These are phyloP conservation scores for Caligus rogercresseyi DNA, from an alignment of 1,140 invertebrate species.

Conservation along the genomic window DNA sequence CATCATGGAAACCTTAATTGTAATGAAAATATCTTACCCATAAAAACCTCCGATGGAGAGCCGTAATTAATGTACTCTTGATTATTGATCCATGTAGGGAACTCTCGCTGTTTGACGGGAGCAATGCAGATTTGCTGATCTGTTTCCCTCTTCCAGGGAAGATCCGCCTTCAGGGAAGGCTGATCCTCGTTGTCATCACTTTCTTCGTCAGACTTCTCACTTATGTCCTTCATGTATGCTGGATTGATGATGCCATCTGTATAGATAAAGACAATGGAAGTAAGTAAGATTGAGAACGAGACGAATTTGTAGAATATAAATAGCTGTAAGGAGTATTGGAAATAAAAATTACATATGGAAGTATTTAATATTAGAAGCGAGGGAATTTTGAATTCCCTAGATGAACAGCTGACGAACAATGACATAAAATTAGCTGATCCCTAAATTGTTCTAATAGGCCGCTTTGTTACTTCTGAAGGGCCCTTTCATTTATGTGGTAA, in stretches of 20 bases:
- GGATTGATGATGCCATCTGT: neutral
- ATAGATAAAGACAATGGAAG: neutral
- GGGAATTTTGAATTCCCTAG: too few species aligned
- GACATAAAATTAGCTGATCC: too few species aligned
- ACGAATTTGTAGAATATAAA: neutral
- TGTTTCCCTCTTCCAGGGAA: slow-evolving; percentile 70
- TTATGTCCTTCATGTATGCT: slow-evolving; percentile 1
- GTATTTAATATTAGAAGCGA: too few species aligned
- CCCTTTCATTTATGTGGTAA: too few species aligned
- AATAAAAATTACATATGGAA: neutral
- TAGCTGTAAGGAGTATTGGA: neutral
- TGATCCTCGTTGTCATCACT: neutral
- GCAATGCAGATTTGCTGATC: slow-evolving; percentile 39
- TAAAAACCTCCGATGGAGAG: slow-evolving; percentile 70
- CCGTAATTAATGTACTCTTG: slow-evolving; percentile 79
- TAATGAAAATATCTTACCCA: slow-evolving; percentile 57
- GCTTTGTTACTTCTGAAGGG: too few species aligned
- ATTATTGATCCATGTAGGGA: slow-evolving; percentile 75
- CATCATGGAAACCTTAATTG: too few species aligned
- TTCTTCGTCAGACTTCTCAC: neutral
- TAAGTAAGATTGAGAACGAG: neutral
- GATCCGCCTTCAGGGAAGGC: slow-evolving; percentile 21
- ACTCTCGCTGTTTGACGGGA: slow-evolving; percentile 65
- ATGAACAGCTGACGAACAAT: too few species aligned
- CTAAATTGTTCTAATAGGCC: too few species aligned